Conservation (phyloP, 2,113 vertebrate species). For the Lanius ludovicianus region DNA sequence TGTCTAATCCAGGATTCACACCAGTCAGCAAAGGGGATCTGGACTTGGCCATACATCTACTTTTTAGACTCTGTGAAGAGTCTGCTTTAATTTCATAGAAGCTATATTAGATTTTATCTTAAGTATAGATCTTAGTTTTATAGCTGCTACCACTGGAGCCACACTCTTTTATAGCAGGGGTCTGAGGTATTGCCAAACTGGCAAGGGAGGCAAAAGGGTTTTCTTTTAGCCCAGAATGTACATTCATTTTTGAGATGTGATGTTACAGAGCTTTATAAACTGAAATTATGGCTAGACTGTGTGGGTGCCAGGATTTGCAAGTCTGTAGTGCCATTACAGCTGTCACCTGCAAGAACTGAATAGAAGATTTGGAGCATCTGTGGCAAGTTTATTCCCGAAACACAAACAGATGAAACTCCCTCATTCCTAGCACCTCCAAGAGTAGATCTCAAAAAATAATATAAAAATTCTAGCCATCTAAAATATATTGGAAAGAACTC, state of each 20-base stretch:
- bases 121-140: not conserved
- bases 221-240: not conserved
- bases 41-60: not conserved
- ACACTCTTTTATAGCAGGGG: not conserved
- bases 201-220: not conserved
- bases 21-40: not conserved
- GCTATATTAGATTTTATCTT: not conserved
- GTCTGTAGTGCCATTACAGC: not conserved
- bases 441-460: not conserved
- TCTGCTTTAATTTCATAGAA: not conserved
- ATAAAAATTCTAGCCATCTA: not conserved
- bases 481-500: not conserved
- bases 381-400: slow-evolving; percentile 7
- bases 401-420: not conserved
- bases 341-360: slow-evolving; percentile 16
- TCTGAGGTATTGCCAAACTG: not conserved
- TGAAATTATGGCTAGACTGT: not conserved
- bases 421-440: not conserved
- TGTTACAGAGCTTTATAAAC: not conserved
- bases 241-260: not conserved
- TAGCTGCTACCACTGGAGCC: not conserved
- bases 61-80: not conserved
- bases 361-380: not conserved
- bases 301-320: not conserved
- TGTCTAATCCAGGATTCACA: not conserved